Conservation (phyloP, 2,888 invertebrate species). For the Nephrotoma guestfalica region DNA sequence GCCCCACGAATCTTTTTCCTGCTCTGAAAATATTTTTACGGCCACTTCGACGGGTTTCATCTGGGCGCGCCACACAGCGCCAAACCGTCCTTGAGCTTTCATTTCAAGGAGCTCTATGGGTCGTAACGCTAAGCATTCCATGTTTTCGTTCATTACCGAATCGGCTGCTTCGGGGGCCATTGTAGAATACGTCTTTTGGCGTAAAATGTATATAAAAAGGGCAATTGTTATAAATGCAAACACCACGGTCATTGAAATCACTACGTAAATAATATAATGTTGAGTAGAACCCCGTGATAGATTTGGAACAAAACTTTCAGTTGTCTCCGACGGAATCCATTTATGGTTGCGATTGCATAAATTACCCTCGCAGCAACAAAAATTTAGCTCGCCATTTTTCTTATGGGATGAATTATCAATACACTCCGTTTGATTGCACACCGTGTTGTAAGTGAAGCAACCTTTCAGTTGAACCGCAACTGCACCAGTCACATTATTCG, state of each 20-base stretch:
- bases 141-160: conserved; percentile 30
- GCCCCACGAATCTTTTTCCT: conserved; percentile 88
- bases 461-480: conserved; percentile 43
- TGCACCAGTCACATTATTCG: conserved; percentile 45
- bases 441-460: conserved; percentile 70
- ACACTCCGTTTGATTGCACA: conserved; percentile 65
- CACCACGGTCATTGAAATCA: not conserved
- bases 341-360: conserved; percentile 70
- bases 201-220: not conserved
- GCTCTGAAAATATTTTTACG: conserved; percentile 88
- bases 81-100: conserved; percentile 84
- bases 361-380: conserved; percentile 79
- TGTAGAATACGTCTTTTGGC: not conserved
- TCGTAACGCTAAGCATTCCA: conserved; percentile 38
- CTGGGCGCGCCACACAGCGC: conserved; percentile 88
- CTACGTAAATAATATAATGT: not conserved
- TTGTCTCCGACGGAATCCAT: conserved; percentile 49
- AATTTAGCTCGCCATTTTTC: conserved; percentile 47
- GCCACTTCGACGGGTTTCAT: conserved; percentile 65
- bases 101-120: conserved; percentile 77
- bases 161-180: conserved; percentile 14
- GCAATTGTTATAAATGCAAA: not conserved
- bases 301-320: not conserved
- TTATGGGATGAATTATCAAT: conserved; percentile 46
- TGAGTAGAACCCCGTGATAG: not conserved